A percentile compares a stretch with the other conserved stretches of the same genome.
These are phyloP conservation scores for Rhagophthalmus giganteus DNA, from an alignment of 2,888 invertebrate species.

Conservation along the genomic window DNA sequence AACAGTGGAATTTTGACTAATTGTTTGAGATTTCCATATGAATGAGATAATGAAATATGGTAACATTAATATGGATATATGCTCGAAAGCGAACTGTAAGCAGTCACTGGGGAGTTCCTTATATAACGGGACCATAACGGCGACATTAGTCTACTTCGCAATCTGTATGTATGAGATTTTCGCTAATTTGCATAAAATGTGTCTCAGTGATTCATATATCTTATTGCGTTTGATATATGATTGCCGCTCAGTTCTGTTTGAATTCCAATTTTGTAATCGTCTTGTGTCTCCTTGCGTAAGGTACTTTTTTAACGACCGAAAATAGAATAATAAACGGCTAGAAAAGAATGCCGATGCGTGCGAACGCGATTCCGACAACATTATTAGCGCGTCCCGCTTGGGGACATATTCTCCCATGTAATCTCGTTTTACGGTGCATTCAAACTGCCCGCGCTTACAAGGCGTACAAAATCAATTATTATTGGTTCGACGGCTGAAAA, in stretches of 20 bases:
- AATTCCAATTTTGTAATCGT: constrained; percentile 12
- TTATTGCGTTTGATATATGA: constrained; percentile 54
- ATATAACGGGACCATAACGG: constrained; percentile 36
- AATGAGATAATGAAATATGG: constrained; percentile 83
- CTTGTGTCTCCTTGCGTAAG: constrained; percentile 1
- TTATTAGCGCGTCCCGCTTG: constrained; percentile 34
- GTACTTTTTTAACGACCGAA: no score
- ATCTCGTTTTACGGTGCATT: constrained; percentile 52
- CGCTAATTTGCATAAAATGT: constrained; percentile 58
- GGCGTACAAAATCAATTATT: constrained; percentile 50
- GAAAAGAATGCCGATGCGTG: no score
- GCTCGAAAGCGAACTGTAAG: constrained; percentile 57
- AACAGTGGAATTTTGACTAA: constrained; percentile 59
- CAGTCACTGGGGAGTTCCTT: constrained; percentile 41
- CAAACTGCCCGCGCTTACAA: constrained; percentile 52
- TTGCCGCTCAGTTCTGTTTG: constrained; percentile 40
- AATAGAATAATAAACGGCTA: no score
- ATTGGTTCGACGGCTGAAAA: constrained; percentile 43
- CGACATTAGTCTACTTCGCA: constrained; percentile 44
- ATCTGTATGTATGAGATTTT: constrained; percentile 59
- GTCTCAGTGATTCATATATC: constrained; percentile 58
- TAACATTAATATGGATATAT: constrained; percentile 75
- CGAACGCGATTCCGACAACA: constrained; percentile 28
- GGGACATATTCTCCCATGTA: constrained; percentile 52
- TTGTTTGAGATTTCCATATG: constrained; percentile 76